Evolutionary conservation across 1,140 invertebrate genomes (phyloP), one percentile per base, ranked within the genome.

Genomic region (Tribolium castaneum): DNA sequence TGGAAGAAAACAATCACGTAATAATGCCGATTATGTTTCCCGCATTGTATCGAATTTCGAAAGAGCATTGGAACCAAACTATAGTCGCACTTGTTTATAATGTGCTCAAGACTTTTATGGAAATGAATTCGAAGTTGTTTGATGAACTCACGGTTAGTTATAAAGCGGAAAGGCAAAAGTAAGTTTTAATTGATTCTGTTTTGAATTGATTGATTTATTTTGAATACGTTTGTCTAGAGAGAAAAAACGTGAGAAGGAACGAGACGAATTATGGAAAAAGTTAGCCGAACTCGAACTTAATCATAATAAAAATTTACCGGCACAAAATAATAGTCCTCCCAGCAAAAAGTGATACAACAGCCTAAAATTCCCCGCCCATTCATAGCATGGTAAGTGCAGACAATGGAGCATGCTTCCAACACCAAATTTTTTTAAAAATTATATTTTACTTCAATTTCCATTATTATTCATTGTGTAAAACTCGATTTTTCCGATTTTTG

Each of bases 31-130:
- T 98, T 76, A 95, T 96, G 94, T 98, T 98, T 89, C 98, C 98
- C 79, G 96, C 98, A 81, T 90, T 99, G 82, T 99, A 99, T 89
- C 95, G 95, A 87, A 98, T 98, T 89, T 98, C 96, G 87, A 99
- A 99, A 90, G 96, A 99, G 88, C 98, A 99, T 89, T 99, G 98
- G 98, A 99, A 99, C 90, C 98, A 99, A 90, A 99, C 98, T 75
- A 99, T 99, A 84, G 95, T 99, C 83, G 98, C 98, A 51, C 93
- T 99, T 82, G 97, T 99, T 84, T 99, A 99, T 90, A 99, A 99
- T 89, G 98, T 99, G 85, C 92, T 99, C 84, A 99, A 99, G 89
- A 95, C 98, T 78, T 99, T 99, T 88, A 99, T 99, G 98, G 98
- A 99, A 89, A 99, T 99, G 96, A 99, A 99, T 90, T 98, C 97